Conservation (phyloP, 2,797 vertebrate species). For the Notolepis coatsorum region DNA sequence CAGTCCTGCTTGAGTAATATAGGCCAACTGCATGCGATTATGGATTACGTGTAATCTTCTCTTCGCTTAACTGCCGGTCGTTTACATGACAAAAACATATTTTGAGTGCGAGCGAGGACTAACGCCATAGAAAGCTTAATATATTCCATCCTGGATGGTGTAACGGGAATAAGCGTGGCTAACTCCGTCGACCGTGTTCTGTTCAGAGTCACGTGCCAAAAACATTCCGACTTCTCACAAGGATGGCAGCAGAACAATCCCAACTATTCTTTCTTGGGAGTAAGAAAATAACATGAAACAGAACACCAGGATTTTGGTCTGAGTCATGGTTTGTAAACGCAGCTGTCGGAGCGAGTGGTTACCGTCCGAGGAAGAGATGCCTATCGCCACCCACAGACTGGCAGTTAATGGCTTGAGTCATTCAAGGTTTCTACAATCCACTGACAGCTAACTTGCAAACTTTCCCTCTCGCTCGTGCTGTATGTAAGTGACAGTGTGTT, state of each 20-base stretch:
- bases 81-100: no score
- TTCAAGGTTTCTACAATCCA: not conserved
- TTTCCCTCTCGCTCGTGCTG: no score
- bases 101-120: no score
- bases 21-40: no score
- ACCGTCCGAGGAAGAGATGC: slow-evolving; percentile 2
- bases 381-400: slow-evolving; percentile 25
- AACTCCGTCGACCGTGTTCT: slow-evolving; percentile 10
- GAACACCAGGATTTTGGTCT: slow-evolving; percentile 14
- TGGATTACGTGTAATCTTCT: no score
- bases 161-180: slow-evolving; percentile 16
- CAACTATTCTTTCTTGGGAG: slow-evolving; percentile 9
- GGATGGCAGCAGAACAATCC: slow-evolving; percentile 27
- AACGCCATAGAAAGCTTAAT: no score
- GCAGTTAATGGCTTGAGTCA: not conserved
- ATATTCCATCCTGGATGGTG: no score
- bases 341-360: slow-evolving; percentile 31
- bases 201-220: slow-evolving; percentile 9
- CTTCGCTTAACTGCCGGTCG: no score
- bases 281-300: slow-evolving; percentile 27
- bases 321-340: slow-evolving; percentile 16
- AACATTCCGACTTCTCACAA: slow-evolving; percentile 20
- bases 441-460: no score
- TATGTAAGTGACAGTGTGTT: no score
- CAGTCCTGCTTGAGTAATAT: no score